These are phyloP conservation scores for Puffinus mauretanicus DNA, from an alignment of 2,113 vertebrate genomes.

Conservation along the genomic window DNA sequence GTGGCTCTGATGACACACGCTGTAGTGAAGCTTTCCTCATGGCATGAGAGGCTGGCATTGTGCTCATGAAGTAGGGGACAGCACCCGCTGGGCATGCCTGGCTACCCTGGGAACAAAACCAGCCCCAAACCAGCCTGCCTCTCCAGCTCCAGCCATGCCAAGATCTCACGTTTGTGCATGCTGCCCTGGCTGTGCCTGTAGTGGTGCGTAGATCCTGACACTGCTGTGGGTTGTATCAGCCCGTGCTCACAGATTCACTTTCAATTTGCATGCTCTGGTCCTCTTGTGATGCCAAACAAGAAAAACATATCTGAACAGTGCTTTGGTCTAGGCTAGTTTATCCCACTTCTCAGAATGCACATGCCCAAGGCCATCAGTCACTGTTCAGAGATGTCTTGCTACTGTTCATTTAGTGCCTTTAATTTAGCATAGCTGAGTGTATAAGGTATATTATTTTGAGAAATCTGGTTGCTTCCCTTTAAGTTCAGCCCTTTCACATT, in stretches of 20 bases:
- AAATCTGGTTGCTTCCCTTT: background rate
- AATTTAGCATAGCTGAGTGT: background rate
- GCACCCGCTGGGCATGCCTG: background rate
- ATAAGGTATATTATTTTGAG: background rate
- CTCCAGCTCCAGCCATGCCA: background rate
- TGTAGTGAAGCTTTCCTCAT: background rate
- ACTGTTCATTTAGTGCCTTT: background rate
- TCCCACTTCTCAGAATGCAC: background rate
- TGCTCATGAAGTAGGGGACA: background rate
- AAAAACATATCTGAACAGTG: background rate
- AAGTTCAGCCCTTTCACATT: background rate
- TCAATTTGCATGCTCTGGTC: background rate
- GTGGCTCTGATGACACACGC: background rate
- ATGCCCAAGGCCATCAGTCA: background rate
- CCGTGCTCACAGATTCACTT: background rate
- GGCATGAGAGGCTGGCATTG: background rate
- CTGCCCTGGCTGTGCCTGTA: background rate
- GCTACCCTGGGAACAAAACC: background rate
- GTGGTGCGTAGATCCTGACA: background rate
- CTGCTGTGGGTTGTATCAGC: background rate
- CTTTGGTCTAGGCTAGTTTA: background rate
- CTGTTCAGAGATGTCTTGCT: background rate
- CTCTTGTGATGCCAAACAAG: background rate
- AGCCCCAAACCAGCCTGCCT: background rate
- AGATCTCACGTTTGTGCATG: background rate